Base-by-base conservation (phyloP, 2,797 vertebrate species). In the Aulostomus chinensis region DNA sequence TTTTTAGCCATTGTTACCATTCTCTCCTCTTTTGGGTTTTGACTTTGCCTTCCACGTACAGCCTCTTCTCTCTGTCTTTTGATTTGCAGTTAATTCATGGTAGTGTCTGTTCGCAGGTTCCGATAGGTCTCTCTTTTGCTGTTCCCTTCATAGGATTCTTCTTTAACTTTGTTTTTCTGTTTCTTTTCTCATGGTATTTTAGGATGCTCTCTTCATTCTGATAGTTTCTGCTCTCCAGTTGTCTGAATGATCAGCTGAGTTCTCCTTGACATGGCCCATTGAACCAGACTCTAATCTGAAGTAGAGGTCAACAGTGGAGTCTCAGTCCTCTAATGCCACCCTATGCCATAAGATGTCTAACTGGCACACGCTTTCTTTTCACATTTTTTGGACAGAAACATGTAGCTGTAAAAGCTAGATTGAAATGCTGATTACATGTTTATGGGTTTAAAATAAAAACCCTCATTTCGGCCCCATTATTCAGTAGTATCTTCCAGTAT, bases 1-100 rank as follows among this genome's bases (percentile, higher is more conserved):
- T 88, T 85, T 88, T 88, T 83, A 87, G 81, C 64, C 41, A 65
- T 71, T 78, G 63, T 76, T 85, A 28, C 76, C 49, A 42, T 68
- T 80, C 65, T 64, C 61, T 75, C 35, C 34, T 75, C 48, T 63
- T 50, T 68, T 45, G 46, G 52, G 39, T 64, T 39, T 57, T 75
- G 75, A 73, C 68, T 49, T 79, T 84, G 78, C 78, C 73, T 82
- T 75, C 80, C 78, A 4, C 49, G 67, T 17, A 16, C n/a, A 36
- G 48, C 48, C 40, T 47, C 35, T 61, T 39, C 35, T 54, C 36
- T 62, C 47, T 71, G 40, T 47, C 39, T 53, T 20, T 64, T 64
- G 47, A 65, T 58, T 64, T 38, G 22, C 26, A 51, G 29, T 60
- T 37, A 17, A 10, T 52, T 76, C 29, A 67, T 58, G 36, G 2